Conservation (phyloP, 2,888 invertebrate species). For the Phaedon cochleariae region DNA sequence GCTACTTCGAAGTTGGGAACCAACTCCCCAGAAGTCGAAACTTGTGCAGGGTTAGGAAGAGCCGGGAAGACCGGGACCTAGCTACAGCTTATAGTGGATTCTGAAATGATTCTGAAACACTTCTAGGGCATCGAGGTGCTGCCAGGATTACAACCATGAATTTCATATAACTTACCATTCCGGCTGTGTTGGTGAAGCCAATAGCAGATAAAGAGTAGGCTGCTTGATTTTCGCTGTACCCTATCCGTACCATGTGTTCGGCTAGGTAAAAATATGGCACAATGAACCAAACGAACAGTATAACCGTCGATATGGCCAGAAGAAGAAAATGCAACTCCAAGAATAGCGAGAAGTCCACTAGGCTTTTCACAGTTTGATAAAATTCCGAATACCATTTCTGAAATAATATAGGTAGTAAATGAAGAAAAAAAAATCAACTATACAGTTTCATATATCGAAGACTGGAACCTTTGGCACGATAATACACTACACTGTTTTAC, state of each 20-base stretch:
- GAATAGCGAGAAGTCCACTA: conserved; percentile 83
- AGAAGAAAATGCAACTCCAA: conserved; percentile 79
- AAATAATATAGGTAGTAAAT: conserved; percentile 52
- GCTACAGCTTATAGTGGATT: no score
- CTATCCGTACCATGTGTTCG: conserved; percentile 77
- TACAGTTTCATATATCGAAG: conserved; percentile 17
- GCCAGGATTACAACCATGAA: conserved; percentile 60
- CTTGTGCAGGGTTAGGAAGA: no score
- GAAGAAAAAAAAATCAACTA: conserved; percentile 6
- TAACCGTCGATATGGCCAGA: conserved; percentile 84
- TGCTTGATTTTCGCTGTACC: conserved; percentile 75
- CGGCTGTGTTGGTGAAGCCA: conserved; percentile 90
- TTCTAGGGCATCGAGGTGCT: no score
- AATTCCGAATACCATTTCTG: conserved; percentile 79
- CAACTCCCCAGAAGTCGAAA: no score
- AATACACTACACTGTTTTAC: no score
- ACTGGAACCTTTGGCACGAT: no score
- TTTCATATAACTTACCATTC: conserved; percentile 80
- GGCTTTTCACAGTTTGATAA: conserved; percentile 71
- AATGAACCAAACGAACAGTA: conserved; percentile 92
- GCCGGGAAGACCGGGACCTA: no score
- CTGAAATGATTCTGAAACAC: no score
- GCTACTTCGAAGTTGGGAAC: no score
- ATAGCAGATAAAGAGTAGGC: conserved; percentile 85
- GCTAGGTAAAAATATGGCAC: conserved; percentile 94